Base-by-base conservation (phyloP, 1,140 invertebrate species). In the Phymastichus coffea region DNA sequence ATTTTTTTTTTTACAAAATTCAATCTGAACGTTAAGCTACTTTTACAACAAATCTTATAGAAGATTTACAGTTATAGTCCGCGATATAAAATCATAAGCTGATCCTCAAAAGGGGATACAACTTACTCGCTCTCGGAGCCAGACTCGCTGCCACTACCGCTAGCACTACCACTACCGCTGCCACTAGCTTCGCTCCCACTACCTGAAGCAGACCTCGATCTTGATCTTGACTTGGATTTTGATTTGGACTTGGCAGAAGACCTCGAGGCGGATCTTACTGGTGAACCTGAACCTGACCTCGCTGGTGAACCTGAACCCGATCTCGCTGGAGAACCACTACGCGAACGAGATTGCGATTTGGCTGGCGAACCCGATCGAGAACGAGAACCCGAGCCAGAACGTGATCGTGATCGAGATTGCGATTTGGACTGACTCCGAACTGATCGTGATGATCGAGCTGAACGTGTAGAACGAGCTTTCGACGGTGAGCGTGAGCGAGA, bases 121-220 rank as follows among this genome's bases (percentile, higher is more conserved):
- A n/a, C n/a, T n/a, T 58, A 79, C 56, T 79, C 75, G 51, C 76
- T 78, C 8, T 78, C 76, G 0, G 76, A 79, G 3, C 67, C 77
- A 41, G 73, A 74, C 53, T 70, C 75, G 26, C 70, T 75, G 1
- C 47, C 73, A 38, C 70, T 75, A 1, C 61, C 76, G 33, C 70
- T 75, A 4, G 68, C 71, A 40, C 73, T 75, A 19, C 66, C 73
- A 49, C 71, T 76, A 7, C 61, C 69, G 19, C 70, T 77, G 28
- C 63, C 70, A 66, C 73, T 74, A 46, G 58, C 66, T 69, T 17
- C 66, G 52, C 23, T 61, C 3, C 51, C 58, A 22, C 59, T 61
- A 17, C 37, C 59, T 30, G 70, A 77, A 4, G 51, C 46, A 3
- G 69, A 69, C 53, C 48, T 54, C n/a, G 70, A 76, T 10, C 62